A percentile compares a stretch with the other conserved stretches of the same genome.
Evolutionary conservation across 2,888 invertebrate species (phyloP).

Genomic region (Meghimatium bilineatum): DNA sequence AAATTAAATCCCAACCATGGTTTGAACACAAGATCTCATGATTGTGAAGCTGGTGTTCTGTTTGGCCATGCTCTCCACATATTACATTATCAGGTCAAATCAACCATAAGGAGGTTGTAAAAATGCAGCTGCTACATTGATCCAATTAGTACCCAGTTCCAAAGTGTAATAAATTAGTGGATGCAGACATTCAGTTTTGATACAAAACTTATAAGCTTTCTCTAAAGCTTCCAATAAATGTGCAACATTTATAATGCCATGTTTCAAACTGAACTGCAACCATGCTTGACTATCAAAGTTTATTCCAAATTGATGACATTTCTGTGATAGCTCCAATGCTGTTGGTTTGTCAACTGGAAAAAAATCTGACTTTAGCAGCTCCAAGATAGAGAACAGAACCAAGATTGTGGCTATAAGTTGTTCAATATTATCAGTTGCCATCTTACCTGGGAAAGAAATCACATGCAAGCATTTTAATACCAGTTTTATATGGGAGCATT

Average conservation of each 20-base stretch:
- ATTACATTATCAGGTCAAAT: background rate
- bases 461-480: too few relatives aligned
- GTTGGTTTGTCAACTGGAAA: background rate
- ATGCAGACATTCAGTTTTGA: conserved; percentile 41
- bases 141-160: conserved; percentile 59
- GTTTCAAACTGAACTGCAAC: background rate
- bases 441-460: conserved; percentile 51
- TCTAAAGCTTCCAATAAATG: background rate
- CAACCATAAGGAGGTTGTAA: conserved; percentile 80
- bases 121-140: conserved; percentile 51
- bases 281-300: background rate
- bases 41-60: too few relatives aligned
- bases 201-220: conserved; percentile 50
- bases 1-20: too few relatives aligned
- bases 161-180: conserved; percentile 55
- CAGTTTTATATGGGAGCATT: too few relatives aligned
- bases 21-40: too few relatives aligned
- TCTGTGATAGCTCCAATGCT: background rate
- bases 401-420: conserved; percentile 55
- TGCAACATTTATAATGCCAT: background rate
- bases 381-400: conserved; percentile 51
- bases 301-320: background rate
- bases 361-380: conserved; percentile 47
- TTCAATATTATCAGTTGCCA: conserved; percentile 52
- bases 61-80: background rate